A percentile compares a stretch with the other conserved stretches of the same genome.
These are phyloP conservation scores for Euborellia annulipes DNA, from an alignment of 1,140 invertebrate genomes.

Conservation along the genomic window DNA sequence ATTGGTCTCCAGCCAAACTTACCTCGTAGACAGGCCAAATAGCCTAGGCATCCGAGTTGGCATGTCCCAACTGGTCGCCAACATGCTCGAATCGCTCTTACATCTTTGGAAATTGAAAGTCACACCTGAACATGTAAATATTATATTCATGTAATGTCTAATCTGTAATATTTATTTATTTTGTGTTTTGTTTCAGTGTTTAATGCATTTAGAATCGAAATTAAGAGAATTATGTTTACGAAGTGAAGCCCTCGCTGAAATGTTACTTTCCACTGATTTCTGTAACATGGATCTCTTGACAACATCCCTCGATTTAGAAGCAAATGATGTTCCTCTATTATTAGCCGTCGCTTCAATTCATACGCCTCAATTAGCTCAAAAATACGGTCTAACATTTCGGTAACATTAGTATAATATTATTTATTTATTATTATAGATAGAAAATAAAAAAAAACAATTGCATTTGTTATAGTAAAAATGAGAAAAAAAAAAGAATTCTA, in stretches of 20 bases:
- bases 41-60: conserved; percentile 34
- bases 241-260: conserved; percentile 67
- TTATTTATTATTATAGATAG: background rate
- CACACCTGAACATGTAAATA: conserved; percentile 48
- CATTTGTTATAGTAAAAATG: no score
- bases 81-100: conserved; percentile 66
- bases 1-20: conserved; percentile 36
- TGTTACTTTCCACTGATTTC: conserved; percentile 55
- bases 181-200: conserved; percentile 46
- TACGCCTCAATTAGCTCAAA: conserved; percentile 55
- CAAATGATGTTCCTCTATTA: conserved; percentile 70
- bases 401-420: no score
- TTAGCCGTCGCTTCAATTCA: conserved; percentile 77
- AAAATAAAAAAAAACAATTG: no score
- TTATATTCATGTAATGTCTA: background rate
- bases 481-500: no score
- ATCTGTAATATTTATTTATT: background rate
- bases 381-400: conserved; percentile 47
- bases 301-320: conserved; percentile 56
- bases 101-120: conserved; percentile 52
- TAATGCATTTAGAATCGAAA: conserved; percentile 66
- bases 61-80: conserved; percentile 67
- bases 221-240: conserved; percentile 70
- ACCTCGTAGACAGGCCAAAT: conserved; percentile 25
- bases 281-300: conserved; percentile 58